phyloP scores from a whole-genome alignment of 2,888 invertebrate genomes.

The Oconnorella tubifera region DNA sequence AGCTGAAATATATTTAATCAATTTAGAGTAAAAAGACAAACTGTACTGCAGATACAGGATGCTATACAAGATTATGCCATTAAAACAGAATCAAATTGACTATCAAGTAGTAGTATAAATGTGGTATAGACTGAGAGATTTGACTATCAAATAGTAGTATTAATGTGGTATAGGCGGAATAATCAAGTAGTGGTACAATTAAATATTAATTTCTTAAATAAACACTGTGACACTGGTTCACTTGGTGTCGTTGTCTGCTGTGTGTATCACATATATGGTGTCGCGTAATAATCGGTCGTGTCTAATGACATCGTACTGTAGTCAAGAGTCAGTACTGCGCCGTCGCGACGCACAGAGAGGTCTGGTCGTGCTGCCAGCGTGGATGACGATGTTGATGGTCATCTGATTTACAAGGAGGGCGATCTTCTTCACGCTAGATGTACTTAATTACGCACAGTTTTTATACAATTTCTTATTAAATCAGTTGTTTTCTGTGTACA shows the following conservation, averaged over 20 bases:
- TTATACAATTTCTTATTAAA: background rate
- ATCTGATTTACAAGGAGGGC: conserved; percentile 98
- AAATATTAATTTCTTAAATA: too few relatives aligned
- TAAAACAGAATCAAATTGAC: too few relatives aligned
- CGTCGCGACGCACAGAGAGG: background rate
- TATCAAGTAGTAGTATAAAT: too few relatives aligned
- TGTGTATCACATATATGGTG: background rate
- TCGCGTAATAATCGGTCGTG: too few relatives aligned
- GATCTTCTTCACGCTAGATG: conserved; percentile 78
- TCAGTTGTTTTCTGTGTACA: background rate
- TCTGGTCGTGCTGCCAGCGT: background rate
- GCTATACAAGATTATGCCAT: too few relatives aligned
- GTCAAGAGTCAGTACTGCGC: background rate
- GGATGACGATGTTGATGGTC: conserved; percentile 92
- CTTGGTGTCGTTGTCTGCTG: background rate
- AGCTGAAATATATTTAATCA: too few relatives aligned
- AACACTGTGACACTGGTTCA: background rate
- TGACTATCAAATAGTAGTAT: too few relatives aligned
- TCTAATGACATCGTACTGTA: background rate
- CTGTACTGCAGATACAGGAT: too few relatives aligned
- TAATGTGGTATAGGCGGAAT: too few relatives aligned
- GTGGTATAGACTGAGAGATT: too few relatives aligned
- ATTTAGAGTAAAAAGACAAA: too few relatives aligned
- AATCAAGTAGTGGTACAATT: too few relatives aligned
- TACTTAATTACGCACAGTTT: background rate